These are phyloP conservation scores for Arvicanthis niloticus DNA, from an alignment of 2,113 vertebrate species.

Conservation along the genomic window DNA sequence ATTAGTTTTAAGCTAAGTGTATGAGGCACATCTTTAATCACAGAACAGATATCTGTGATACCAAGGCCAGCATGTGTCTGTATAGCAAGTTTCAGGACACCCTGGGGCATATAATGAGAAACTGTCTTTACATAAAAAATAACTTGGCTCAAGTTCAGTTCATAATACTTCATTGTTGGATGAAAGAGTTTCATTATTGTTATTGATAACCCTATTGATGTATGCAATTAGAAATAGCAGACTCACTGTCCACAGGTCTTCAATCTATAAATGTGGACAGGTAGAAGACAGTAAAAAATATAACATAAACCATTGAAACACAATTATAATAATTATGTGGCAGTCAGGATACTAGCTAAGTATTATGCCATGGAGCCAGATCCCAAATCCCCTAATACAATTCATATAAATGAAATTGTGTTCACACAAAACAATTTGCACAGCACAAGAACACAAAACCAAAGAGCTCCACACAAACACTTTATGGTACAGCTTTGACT, in stretches of 20 bases:
- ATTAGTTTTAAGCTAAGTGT: neutral
- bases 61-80: neutral
- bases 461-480: neutral
- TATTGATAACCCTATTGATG: neutral
- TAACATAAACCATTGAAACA: neutral
- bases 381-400: too few relatives aligned
- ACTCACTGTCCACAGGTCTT: neutral
- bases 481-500: neutral
- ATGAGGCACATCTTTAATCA: neutral
- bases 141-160: neutral
- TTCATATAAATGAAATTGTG: neutral
- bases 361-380: neutral
- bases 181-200: neutral
- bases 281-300: neutral
- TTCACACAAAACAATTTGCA: neutral
- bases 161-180: neutral
- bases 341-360: neutral
- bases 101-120: neutral
- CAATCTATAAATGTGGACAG: neutral
- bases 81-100: neutral
- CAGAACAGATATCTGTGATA: neutral
- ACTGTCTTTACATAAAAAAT: neutral
- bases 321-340: neutral
- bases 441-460: neutral
- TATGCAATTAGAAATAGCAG: neutral